Evolutionary conservation across 1,140 invertebrate genomes (phyloP).

Genomic region (Polypedilum pembai): DNA sequence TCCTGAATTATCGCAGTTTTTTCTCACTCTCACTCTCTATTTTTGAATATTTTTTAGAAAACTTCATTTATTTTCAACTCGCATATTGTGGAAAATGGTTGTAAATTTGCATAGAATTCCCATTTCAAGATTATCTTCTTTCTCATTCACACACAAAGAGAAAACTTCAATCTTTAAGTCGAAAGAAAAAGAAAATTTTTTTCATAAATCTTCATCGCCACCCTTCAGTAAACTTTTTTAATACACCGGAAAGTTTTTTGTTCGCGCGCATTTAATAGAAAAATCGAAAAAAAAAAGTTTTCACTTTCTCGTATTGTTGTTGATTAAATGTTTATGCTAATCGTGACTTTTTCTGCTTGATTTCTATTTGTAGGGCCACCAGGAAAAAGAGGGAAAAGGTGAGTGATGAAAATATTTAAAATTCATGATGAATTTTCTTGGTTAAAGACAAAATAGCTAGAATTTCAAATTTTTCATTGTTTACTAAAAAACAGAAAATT

Average conservation of each 20-base stretch:
- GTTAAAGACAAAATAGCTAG: no score
- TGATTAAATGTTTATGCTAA: slow-evolving; percentile 29
- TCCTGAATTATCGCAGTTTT: no score
- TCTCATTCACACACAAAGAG: not conserved
- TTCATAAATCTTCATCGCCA: not conserved
- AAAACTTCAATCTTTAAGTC: not conserved
- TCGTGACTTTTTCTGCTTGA: slow-evolving; percentile 34
- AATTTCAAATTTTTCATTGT: no score
- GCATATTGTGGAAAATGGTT: not conserved
- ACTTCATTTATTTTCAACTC: not conserved
- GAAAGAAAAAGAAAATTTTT: not conserved
- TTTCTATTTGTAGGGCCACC: slow-evolving; percentile 56
- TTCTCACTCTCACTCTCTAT: no score
- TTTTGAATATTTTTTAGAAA: no score
- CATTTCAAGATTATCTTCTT: not conserved
- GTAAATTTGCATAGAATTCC: slow-evolving; percentile 6
- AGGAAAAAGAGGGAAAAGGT: slow-evolving; percentile 75
- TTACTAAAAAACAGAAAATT: no score
- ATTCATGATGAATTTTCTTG: no score
- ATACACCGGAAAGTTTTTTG: not conserved
- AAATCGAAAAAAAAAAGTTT: no score
- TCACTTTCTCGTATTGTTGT: not conserved
- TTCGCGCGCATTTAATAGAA: not conserved
- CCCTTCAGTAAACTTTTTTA: slow-evolving; percentile 21
- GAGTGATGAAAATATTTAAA: not conserved